These are phyloP conservation scores for Hydrotaea diabolus DNA, from an alignment of 2,888 invertebrate genomes.

Conservation along the genomic window DNA sequence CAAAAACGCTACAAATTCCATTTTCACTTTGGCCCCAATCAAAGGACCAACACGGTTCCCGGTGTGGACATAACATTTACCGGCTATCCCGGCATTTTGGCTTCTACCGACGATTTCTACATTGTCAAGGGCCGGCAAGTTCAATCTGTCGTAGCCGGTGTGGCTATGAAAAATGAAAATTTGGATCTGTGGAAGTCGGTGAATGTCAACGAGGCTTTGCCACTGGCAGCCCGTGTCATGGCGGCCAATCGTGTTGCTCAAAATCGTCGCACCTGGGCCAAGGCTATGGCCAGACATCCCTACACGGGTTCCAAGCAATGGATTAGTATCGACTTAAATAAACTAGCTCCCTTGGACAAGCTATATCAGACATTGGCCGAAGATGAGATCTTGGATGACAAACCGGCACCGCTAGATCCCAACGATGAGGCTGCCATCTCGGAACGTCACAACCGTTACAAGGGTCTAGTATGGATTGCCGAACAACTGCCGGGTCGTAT, in stretches of 20 bases:
- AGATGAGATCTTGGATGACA: slow-evolving; percentile 75
- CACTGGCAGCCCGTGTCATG: slow-evolving; percentile 89
- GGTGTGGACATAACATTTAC: slow-evolving; percentile 88
- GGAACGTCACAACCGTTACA: slow-evolving; percentile 73
- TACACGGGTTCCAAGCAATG: slow-evolving; percentile 94
- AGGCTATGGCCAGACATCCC: slow-evolving; percentile 86
- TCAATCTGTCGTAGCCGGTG: slow-evolving; percentile 87
- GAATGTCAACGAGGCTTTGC: slow-evolving; percentile 82
- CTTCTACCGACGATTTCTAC: slow-evolving; percentile 92
- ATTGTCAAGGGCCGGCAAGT: slow-evolving; percentile 83
- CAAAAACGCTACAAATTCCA: slow-evolving; percentile 92
- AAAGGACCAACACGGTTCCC: slow-evolving; percentile 83
- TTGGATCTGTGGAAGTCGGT: slow-evolving; percentile 86
- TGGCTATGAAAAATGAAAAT: slow-evolving; percentile 89
- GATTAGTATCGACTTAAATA: slow-evolving; percentile 89
- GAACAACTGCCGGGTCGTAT: slow-evolving; percentile 89
- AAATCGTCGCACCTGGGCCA: slow-evolving; percentile 88
- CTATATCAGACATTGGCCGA: slow-evolving; percentile 72
- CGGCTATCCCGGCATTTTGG: slow-evolving; percentile 91
- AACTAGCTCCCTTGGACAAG: slow-evolving; percentile 75
- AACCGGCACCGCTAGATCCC: slow-evolving; percentile 71
- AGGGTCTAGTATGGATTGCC: slow-evolving; percentile 85
- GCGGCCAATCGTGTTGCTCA: slow-evolving; percentile 91
- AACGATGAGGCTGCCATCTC: slow-evolving; percentile 73
- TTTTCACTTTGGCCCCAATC: slow-evolving; percentile 84